These are phyloP conservation scores for Delia radicum DNA, from an alignment of 1,140 invertebrate genomes.

Conservation along the genomic window DNA sequence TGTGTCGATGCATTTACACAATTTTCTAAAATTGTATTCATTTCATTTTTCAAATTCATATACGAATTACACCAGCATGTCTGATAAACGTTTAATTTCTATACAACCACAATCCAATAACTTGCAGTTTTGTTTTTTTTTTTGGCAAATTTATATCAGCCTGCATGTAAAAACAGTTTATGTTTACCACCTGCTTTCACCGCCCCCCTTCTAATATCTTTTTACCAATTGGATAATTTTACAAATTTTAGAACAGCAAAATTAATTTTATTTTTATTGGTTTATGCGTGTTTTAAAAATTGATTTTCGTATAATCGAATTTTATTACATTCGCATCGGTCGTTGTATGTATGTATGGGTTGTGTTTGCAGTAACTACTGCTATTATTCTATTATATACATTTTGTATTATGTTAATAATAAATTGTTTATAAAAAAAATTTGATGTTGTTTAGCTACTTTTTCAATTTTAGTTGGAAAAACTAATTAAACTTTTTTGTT, in stretches of 20 bases:
- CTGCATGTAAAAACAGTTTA: neutral
- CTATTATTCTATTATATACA: no score
- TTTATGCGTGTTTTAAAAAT: conserved; percentile 20
- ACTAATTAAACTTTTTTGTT: conserved; percentile 18
- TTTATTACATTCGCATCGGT: neutral
- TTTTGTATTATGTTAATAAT: neutral
- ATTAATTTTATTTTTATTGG: conserved; percentile 24
- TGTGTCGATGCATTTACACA: neutral
- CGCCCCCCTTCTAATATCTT: conserved; percentile 10
- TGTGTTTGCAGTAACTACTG: no score
- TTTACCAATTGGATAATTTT: no score
- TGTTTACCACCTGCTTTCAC: neutral
- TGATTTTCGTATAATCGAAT: conserved; percentile 16
- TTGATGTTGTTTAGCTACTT: neutral
- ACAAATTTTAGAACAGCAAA: neutral
- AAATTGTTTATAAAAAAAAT: neutral
- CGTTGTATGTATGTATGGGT: neutral
- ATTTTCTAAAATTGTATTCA: neutral
- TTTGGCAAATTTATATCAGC: neutral
- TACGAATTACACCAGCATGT: neutral
- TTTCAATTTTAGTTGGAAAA: conserved; percentile 16
- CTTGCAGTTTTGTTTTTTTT: neutral
- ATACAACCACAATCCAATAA: neutral
- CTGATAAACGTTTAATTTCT: neutral
- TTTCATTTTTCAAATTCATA: neutral